phyloP scores from a whole-genome alignment of 1,140 invertebrate genomes.

The Pseudobourletiella spinata region DNA sequence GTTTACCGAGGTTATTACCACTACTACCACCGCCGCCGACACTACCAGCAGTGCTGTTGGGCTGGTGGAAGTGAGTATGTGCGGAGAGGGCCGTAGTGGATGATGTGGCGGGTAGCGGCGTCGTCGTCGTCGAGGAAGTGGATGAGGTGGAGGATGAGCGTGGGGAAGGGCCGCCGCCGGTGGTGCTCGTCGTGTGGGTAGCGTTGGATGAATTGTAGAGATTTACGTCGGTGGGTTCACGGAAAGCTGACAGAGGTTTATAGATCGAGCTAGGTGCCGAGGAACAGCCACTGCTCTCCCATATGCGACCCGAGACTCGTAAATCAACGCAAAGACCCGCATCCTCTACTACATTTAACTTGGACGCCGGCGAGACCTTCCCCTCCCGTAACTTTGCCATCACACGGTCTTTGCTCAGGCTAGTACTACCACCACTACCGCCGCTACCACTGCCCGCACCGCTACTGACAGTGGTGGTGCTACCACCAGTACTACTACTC shows the following conservation, averaged over 20 bases:
- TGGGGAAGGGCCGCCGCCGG: conserved; percentile 18
- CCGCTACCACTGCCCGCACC: background rate
- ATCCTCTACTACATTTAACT: background rate
- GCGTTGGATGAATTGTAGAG: conserved; percentile 35
- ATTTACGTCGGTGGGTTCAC: conserved; percentile 36
- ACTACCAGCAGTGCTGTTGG: too few relatives aligned
- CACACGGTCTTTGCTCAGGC: background rate
- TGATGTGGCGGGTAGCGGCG: background rate
- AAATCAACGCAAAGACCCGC: conserved; percentile 35
- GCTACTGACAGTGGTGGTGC: background rate
- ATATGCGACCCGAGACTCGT: conserved; percentile 35
- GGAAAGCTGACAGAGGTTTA: conserved; percentile 36
- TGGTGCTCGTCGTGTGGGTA: too few relatives aligned
- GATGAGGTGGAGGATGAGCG: conserved; percentile 15
- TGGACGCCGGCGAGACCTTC: background rate
- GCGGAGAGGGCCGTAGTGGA: background rate
- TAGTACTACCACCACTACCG: background rate
- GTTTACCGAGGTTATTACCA: background rate
- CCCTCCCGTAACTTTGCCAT: background rate
- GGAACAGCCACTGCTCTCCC: conserved; percentile 25
- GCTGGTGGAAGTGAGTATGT: background rate
- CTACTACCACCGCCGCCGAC: background rate
- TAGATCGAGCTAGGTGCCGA: conserved; percentile 33
- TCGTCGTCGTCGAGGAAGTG: conserved; percentile 4
- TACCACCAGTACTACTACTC: background rate